These are phyloP conservation scores for Amphimallon solstitiale DNA, from an alignment of 2,888 invertebrate species.

Conservation along the genomic window DNA sequence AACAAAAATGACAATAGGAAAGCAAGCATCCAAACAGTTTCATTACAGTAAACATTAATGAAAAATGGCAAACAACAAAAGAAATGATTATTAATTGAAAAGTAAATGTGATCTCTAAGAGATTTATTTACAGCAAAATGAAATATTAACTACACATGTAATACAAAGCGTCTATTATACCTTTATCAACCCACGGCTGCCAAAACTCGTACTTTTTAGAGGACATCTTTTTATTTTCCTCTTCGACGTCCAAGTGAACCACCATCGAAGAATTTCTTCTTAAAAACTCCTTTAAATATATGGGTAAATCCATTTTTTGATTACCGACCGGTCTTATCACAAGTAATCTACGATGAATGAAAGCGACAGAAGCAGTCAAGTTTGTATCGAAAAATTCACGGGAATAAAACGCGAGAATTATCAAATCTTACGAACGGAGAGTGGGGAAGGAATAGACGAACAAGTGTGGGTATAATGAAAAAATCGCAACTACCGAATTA, in stretches of 20 bases:
- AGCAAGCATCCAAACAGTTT: too few species aligned
- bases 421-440: background rate
- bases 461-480: background rate
- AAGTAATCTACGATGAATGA: background rate
- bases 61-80: too few species aligned
- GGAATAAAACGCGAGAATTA: conserved; percentile 9
- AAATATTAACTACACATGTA: too few species aligned
- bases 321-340: too few species aligned
- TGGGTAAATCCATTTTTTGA: conserved; percentile 55
- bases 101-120: too few species aligned
- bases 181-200: conserved; percentile 63
- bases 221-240: conserved; percentile 21
- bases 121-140: too few species aligned
- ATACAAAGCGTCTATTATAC: conserved; percentile 46
- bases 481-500: too few species aligned
- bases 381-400: background rate
- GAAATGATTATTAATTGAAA: too few species aligned
- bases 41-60: too few species aligned
- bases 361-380: background rate
- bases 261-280: conserved; percentile 51
- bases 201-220: conserved; percentile 54
- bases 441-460: background rate
- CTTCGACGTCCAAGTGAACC: conserved; percentile 25
- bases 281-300: conserved; percentile 55
- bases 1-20: too few species aligned